Evolutionary conservation across 2,113 vertebrate species (phyloP).

Genomic region (Camarhynchus parvulus): DNA sequence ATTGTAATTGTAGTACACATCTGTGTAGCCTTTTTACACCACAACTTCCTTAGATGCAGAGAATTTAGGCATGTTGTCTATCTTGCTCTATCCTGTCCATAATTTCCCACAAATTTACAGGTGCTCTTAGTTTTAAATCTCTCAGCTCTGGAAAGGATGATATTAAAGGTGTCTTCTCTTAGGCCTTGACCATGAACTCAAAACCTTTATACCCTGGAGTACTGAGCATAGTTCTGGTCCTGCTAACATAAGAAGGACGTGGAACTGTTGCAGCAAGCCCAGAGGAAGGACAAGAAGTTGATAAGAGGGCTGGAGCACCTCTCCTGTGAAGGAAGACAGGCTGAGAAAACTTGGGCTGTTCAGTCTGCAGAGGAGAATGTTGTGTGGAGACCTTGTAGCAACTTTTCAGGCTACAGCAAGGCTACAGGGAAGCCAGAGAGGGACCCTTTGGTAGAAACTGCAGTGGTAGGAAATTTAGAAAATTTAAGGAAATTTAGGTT

Average conservation of each 20-base stretch:
- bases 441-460: no score
- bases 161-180: neutral
- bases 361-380: neutral
- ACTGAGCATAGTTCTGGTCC: neutral
- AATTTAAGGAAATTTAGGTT: neutral
- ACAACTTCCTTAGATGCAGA: neutral
- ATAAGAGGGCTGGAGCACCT: neutral
- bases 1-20: neutral
- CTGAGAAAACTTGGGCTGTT: neutral
- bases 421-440: neutral
- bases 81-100: neutral
- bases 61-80: neutral
- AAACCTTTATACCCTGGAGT: neutral
- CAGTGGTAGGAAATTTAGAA: no score
- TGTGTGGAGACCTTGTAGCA: neutral
- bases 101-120: neutral
- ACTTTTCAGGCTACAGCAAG: neutral
- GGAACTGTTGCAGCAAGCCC: neutral
- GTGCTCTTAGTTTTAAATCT: neutral
- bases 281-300: neutral
- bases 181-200: neutral
- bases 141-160: neutral
- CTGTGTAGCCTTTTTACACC: neutral
- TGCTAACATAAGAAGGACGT: neutral
- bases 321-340: neutral